Conservation (phyloP, 2,888 invertebrate genomes). For the Eupithecia exiguata region DNA sequence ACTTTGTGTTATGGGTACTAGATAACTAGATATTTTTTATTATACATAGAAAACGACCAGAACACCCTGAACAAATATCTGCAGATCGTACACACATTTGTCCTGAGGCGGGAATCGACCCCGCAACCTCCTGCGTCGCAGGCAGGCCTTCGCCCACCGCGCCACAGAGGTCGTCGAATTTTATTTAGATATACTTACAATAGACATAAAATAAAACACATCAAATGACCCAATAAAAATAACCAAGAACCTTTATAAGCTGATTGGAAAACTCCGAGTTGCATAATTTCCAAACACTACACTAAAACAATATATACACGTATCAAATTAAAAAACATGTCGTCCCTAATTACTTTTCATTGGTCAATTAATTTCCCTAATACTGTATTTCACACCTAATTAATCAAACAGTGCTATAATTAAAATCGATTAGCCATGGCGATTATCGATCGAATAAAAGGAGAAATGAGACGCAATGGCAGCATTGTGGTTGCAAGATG, state of each 20-base stretch:
- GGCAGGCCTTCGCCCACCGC: no score
- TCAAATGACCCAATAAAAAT: no score
- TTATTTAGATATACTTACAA: no score
- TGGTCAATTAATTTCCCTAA: slow-evolving; percentile 18
- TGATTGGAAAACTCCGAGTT: not conserved
- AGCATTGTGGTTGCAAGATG: slow-evolving; percentile 45
- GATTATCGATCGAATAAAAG: slow-evolving; percentile 29
- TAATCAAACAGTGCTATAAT: slow-evolving; percentile 46
- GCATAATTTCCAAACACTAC: not conserved
- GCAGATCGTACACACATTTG: no score
- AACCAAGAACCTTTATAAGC: not conserved
- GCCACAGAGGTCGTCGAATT: no score
- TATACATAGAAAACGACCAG: no score
- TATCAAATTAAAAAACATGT: not conserved
- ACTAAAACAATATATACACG: not conserved
- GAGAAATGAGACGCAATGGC: not conserved
- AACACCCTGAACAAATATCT: no score
- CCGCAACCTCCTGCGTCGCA: no score
- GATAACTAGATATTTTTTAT: no score
- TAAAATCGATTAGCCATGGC: slow-evolving; percentile 53
- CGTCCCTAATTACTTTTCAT: not conserved
- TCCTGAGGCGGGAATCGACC: no score
- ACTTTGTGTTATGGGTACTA: no score
- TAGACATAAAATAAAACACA: no score
- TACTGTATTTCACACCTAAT: slow-evolving; percentile 47